phyloP scores from a whole-genome alignment of 2,797 vertebrate genomes.

The Hozukius guyotensis region DNA sequence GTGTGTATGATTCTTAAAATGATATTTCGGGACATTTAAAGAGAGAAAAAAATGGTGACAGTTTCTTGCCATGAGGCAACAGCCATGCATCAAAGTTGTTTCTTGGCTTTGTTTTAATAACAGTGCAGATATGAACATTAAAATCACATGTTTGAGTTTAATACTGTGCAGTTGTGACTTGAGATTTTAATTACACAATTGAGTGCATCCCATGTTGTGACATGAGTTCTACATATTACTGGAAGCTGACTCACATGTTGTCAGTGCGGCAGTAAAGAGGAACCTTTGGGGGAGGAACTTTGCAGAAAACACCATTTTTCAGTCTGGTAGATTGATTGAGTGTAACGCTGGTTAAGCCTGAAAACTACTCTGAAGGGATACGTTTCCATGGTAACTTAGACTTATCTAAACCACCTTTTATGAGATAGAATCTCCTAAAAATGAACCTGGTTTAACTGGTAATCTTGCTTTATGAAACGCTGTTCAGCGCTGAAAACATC shows the following conservation, averaged over 20 bases:
- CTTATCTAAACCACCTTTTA: neutral
- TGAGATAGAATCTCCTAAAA: neutral
- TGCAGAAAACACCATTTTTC: neutral
- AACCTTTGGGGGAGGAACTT: neutral
- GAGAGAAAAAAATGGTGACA: neutral
- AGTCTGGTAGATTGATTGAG: neutral
- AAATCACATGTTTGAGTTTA: neutral
- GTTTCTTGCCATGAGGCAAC: neutral
- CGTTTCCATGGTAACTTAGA: neutral
- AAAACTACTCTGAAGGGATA: neutral
- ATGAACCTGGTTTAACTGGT: neutral
- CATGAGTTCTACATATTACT: neutral
- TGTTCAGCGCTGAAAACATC: neutral
- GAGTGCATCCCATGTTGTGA: neutral
- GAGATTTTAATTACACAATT: neutral
- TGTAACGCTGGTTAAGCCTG: neutral
- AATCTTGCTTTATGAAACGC: neutral
- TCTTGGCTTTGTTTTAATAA: neutral
- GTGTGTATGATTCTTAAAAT: too few species aligned
- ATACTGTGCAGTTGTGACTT: neutral
- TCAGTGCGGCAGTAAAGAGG: neutral
- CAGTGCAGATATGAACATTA: neutral
- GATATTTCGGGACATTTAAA: neutral
- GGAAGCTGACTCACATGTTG: neutral
- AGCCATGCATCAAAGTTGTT: neutral